These are phyloP conservation scores for Neoscelio sp. DNA, from an alignment of 2,888 invertebrate species.

Conservation along the genomic window DNA sequence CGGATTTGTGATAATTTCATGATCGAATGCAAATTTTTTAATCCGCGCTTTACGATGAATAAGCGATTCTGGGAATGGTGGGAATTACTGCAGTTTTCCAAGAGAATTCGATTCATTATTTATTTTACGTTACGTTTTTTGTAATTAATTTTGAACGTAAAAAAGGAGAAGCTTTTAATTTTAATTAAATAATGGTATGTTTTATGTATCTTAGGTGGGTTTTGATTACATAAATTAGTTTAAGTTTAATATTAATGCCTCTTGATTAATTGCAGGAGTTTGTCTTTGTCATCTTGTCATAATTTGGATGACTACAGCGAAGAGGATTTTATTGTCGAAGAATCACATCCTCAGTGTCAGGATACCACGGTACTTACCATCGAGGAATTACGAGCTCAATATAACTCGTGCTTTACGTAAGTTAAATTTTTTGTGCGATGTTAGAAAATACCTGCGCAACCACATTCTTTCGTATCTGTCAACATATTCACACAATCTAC, in stretches of 20 bases:
- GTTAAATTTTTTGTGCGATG: constrained; percentile 69
- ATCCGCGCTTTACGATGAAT: too few species aligned
- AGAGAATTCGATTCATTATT: too few species aligned
- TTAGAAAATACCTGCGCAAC: background rate
- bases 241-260: too few species aligned
- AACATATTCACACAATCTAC: too few species aligned
- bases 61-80: too few species aligned
- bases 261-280: constrained; percentile 76
- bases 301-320: constrained; percentile 73
- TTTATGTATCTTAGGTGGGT: too few species aligned
- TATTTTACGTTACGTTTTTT: too few species aligned
- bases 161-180: too few species aligned
- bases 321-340: constrained; percentile 76
- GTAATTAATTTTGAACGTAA: too few species aligned
- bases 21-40: background rate
- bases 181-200: too few species aligned
- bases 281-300: constrained; percentile 76
- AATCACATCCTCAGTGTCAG: constrained; percentile 81
- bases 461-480: background rate
- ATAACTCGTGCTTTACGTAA: constrained; percentile 89
- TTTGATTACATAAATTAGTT: too few species aligned
- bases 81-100: too few species aligned
- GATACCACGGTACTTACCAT: constrained; percentile 86
- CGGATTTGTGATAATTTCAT: background rate
- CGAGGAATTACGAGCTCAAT: constrained; percentile 88